These are phyloP conservation scores for Camponotus floridanus DNA, from an alignment of 1,140 invertebrate species.

Conservation along the genomic window DNA sequence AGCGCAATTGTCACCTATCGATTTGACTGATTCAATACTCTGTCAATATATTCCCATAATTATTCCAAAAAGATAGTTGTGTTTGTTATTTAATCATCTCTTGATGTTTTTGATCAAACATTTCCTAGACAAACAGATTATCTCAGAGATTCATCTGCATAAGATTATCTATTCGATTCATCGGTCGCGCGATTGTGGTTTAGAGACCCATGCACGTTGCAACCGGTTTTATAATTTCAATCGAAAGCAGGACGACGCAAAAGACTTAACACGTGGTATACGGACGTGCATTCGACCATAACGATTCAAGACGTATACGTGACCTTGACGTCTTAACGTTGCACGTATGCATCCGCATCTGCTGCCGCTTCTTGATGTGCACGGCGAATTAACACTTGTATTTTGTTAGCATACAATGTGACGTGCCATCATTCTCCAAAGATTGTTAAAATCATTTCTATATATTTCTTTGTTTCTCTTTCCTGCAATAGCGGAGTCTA, in stretches of 20 bases:
- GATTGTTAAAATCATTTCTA: slow-evolving; percentile 48
- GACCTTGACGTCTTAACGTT: slow-evolving; percentile 66
- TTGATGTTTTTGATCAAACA: background rate
- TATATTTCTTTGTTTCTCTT: slow-evolving; percentile 28
- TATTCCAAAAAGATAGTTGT: background rate
- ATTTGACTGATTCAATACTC: background rate
- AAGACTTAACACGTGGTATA: slow-evolving; percentile 69
- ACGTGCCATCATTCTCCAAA: background rate
- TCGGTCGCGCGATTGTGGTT: background rate
- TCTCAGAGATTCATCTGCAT: background rate
- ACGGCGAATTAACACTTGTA: slow-evolving; percentile 37
- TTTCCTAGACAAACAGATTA: slow-evolving; percentile 1
- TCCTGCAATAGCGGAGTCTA: background rate
- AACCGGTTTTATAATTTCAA: slow-evolving; percentile 72
- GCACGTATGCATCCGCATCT: slow-evolving; percentile 54
- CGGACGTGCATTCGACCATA: slow-evolving; percentile 60
- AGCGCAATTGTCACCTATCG: too few species aligned
- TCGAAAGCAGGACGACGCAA: slow-evolving; percentile 59
- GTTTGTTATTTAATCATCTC: background rate
- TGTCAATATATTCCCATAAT: background rate
- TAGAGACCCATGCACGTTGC: slow-evolving; percentile 19
- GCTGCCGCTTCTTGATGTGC: slow-evolving; percentile 47
- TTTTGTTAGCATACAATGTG: slow-evolving; percentile 12
- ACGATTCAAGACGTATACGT: slow-evolving; percentile 30
- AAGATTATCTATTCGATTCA: background rate